Percentiles rank a stretch among this genome's conserved stretches.
These are phyloP conservation scores for Heliconius melpomene DNA, from an alignment of 1,140 invertebrate species.

Conservation along the genomic window DNA sequence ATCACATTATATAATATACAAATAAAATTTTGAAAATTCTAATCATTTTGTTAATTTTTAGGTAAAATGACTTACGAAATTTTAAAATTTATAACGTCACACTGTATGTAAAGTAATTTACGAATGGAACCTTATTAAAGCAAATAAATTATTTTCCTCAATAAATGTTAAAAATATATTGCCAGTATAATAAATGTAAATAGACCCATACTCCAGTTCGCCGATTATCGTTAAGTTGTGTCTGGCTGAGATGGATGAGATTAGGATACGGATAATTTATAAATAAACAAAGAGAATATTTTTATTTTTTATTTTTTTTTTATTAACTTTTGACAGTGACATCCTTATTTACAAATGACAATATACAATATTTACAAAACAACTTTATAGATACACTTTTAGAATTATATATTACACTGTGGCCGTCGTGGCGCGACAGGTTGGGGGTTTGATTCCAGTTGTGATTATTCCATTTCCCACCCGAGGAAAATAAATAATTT, in stretches of 20 bases:
- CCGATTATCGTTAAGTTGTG: constrained; percentile 56
- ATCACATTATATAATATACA: too few relatives aligned
- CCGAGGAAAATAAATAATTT: too few relatives aligned
- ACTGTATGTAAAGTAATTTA: too few relatives aligned
- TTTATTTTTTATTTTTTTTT: constrained; percentile 64
- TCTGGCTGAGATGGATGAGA: constrained; percentile 68
- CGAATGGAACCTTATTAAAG: too few relatives aligned
- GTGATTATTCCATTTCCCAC: too few relatives aligned
- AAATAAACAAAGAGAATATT: constrained; percentile 77
- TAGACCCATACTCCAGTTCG: constrained; percentile 60
- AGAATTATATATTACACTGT: too few relatives aligned
- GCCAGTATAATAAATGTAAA: constrained; percentile 40
- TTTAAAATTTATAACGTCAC: too few relatives aligned
- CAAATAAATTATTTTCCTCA: background rate
- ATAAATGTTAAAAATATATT: constrained; percentile 24
- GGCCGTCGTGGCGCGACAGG: too few relatives aligned
- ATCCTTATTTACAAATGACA: constrained; percentile 3
- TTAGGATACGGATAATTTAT: constrained; percentile 74
- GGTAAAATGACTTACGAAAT: too few relatives aligned
- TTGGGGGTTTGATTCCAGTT: too few relatives aligned
- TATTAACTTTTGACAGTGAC: background rate
- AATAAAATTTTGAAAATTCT: too few relatives aligned
- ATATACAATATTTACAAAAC: background rate
- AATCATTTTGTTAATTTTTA: too few relatives aligned
- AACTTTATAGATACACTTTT: background rate